Evolutionary conservation across 2,888 invertebrate genomes (phyloP).

Genomic region (Myathropa florea): DNA sequence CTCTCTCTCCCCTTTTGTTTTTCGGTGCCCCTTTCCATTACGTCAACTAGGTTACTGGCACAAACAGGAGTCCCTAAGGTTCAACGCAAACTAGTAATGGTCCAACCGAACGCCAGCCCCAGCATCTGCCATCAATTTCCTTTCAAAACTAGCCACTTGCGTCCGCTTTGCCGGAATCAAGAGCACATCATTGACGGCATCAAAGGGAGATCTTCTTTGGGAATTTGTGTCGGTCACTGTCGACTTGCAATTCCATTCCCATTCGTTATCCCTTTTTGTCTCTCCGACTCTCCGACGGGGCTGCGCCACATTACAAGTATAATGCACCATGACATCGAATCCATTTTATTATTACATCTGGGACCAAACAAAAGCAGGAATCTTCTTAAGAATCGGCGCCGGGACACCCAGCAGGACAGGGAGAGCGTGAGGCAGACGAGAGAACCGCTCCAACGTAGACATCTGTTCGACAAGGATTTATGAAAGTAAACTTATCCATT

Average conservation of each 20-base stretch:
- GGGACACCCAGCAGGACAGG: not conserved
- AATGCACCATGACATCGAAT: conserved; percentile 58
- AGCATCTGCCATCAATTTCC: conserved; percentile 1
- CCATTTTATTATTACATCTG: conserved; percentile 70
- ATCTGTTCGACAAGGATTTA: conserved; percentile 70
- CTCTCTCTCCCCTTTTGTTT: too few relatives aligned
- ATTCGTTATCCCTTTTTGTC: conserved; percentile 42
- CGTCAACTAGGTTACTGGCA: too few relatives aligned
- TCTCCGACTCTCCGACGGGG: not conserved
- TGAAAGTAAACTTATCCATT: conserved; percentile 69
- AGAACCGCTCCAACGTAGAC: conserved; percentile 52
- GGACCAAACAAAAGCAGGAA: conserved; percentile 53
- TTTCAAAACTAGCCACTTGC: conserved; percentile 12
- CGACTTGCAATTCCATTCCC: conserved; percentile 55
- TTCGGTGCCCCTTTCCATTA: too few relatives aligned
- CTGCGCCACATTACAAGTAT: conserved; percentile 47
- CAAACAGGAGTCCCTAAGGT: not conserved
- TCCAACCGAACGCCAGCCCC: not conserved
- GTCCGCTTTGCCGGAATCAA: not conserved
- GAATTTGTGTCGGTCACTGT: conserved; percentile 60
- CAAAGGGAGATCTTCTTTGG: conserved; percentile 18
- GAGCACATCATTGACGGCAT: conserved; percentile 36
- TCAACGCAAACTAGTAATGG: not conserved
- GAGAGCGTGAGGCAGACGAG: not conserved
- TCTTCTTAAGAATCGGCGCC: not conserved